These are phyloP conservation scores for Numenius arquata DNA, from an alignment of 2,113 vertebrate genomes.

Conservation along the genomic window DNA sequence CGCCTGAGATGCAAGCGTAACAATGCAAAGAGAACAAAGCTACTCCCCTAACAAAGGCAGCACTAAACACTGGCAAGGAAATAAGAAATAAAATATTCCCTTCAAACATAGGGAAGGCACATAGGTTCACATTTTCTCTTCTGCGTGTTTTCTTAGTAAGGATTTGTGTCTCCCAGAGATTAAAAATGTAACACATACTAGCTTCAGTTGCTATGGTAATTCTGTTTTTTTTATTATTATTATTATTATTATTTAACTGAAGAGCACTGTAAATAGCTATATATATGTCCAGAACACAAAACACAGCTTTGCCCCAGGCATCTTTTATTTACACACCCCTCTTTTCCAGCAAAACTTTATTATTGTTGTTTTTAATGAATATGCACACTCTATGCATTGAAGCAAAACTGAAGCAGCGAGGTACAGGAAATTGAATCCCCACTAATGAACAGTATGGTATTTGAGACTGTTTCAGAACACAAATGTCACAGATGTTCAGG, in stretches of 20 bases:
- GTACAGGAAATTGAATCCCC: constrained; percentile 51
- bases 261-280: constrained; percentile 50
- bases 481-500: constrained; percentile 52
- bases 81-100: constrained; percentile 19
- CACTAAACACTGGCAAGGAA: constrained; percentile 8
- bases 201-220: constrained; percentile 60
- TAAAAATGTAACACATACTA: not conserved
- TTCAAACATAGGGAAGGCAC: not conserved
- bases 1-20: not conserved
- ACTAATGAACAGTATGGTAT: constrained; percentile 52
- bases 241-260: constrained; percentile 22
- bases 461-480: constrained; percentile 23
- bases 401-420: constrained; percentile 48
- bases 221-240: not conserved
- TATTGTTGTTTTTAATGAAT: constrained; percentile 51
- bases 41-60: constrained; percentile 2
- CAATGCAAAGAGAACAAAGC: constrained; percentile 21
- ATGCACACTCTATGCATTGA: constrained; percentile 30
- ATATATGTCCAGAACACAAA: constrained; percentile 57
- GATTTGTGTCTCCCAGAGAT: constrained; percentile 12
- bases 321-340: constrained; percentile 51
- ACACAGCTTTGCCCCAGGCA: constrained; percentile 29
- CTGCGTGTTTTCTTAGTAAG: not conserved
- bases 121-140: not conserved
- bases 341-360: constrained; percentile 58